Conservation (phyloP, 2,888 invertebrate species). For the Chesias legatella region DNA sequence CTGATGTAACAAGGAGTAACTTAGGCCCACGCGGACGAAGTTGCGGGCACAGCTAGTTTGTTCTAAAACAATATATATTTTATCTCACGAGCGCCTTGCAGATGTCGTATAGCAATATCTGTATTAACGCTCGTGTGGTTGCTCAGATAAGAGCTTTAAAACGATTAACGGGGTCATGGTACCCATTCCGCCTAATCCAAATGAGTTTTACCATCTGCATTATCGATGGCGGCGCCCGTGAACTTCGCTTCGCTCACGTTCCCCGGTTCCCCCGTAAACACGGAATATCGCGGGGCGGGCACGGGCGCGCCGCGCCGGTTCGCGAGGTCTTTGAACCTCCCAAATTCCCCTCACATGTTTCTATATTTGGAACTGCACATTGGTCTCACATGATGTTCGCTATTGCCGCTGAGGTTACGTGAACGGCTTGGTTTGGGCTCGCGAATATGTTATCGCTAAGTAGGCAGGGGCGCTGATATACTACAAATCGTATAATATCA, state of each 20-base stretch:
- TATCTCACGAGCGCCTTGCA: conserved; percentile 1
- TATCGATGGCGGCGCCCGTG: conserved; percentile 43
- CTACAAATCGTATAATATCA: too few relatives aligned
- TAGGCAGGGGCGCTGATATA: too few relatives aligned
- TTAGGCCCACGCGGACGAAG: too few relatives aligned
- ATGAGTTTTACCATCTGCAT: conserved; percentile 11
- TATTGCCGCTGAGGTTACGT: conserved; percentile 37
- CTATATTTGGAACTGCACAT: conserved; percentile 75
- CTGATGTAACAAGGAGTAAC: too few relatives aligned
- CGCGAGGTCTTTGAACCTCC: conserved; percentile 74
- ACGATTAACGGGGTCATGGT: too few relatives aligned
- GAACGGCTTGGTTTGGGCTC: too few relatives aligned
- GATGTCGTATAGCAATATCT: conserved; percentile 8
- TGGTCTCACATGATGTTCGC: conserved; percentile 43
- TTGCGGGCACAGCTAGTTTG: too few relatives aligned
- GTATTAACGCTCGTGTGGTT: neutral
- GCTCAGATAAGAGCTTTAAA: neutral
- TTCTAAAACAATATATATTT: too few relatives aligned
- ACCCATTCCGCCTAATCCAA: conserved; percentile 11
- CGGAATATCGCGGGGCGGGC: conserved; percentile 39
- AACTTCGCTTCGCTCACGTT: conserved; percentile 47
- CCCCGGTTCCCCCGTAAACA: conserved; percentile 47
- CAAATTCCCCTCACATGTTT: conserved; percentile 64
- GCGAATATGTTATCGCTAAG: too few relatives aligned
- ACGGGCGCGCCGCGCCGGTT: conserved; percentile 55